Percentiles rank a stretch among this genome's conserved stretches.
phyloP scores from a whole-genome alignment of 2,113 vertebrate species.

The Marmota monax region DNA sequence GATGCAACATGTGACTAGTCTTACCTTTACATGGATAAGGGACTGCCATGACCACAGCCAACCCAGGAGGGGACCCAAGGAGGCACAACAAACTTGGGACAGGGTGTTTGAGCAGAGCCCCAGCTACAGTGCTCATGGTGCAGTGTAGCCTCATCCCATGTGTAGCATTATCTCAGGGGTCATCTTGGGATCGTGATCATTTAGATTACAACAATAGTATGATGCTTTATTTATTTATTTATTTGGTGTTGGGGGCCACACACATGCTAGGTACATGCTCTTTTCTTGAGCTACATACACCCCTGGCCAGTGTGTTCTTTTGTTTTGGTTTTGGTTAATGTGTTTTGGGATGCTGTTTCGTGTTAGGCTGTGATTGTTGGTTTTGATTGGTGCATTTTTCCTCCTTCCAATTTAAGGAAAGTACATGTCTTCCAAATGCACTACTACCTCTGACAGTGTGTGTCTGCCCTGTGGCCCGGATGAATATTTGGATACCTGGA shows the following conservation, averaged over 20 bases:
- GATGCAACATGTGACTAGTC: background rate
- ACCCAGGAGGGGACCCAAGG: no score
- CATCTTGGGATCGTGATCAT: background rate
- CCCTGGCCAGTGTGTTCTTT: background rate
- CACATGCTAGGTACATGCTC: background rate
- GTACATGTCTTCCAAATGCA: slow-evolving; percentile 90
- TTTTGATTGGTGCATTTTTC: background rate
- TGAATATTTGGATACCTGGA: slow-evolving; percentile 94
- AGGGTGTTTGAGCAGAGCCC: background rate
- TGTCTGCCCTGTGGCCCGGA: slow-evolving; percentile 90
- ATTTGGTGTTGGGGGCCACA: no score
- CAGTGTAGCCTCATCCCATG: rapidly evolving
- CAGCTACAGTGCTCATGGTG: rapidly evolving
- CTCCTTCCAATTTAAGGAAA: slow-evolving; percentile 86
- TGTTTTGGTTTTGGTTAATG: background rate
- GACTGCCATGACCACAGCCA: background rate
- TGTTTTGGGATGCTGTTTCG: background rate
- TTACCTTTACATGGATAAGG: background rate
- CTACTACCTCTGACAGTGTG: slow-evolving; percentile 81
- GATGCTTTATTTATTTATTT: background rate
- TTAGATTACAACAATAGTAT: background rate
- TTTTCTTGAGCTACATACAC: background rate
- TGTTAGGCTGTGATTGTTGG: background rate
- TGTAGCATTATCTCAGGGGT: background rate
- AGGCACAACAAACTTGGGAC: background rate